Percentiles rank a stretch among this genome's conserved stretches.
phyloP scores from a whole-genome alignment of 2,888 invertebrate genomes.

The Drosophila percnosoma region DNA sequence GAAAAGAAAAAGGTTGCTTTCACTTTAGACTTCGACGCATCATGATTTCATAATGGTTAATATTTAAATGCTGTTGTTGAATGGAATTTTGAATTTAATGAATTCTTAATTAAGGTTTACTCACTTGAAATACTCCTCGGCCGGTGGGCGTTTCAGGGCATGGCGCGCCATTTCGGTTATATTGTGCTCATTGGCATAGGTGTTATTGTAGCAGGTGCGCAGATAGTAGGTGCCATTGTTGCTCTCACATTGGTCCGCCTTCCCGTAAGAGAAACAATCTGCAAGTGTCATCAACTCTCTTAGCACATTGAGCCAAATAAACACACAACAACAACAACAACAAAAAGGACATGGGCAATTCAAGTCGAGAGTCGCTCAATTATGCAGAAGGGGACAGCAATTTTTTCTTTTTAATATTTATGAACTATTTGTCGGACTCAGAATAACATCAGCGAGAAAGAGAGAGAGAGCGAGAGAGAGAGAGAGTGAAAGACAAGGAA shows the following conservation, averaged over 20 bases:
- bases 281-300: constrained; percentile 67
- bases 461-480: neutral
- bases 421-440: constrained; percentile 69
- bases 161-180: constrained; percentile 86
- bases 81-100: neutral
- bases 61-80: neutral
- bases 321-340: neutral
- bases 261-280: constrained; percentile 90
- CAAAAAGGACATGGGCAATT: constrained; percentile 15
- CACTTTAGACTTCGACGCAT: neutral
- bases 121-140: constrained; percentile 91
- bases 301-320: constrained; percentile 25
- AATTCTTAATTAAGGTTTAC: constrained; percentile 49
- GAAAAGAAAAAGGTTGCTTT: neutral
- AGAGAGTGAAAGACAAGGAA: constrained; percentile 16
- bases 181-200: constrained; percentile 86
- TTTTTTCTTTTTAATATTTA: constrained; percentile 68
- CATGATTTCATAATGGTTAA: neutral
- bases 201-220: constrained; percentile 87
- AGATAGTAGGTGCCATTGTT: constrained; percentile 88
- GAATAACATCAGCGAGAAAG: neutral
- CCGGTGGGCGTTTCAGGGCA: constrained; percentile 88
- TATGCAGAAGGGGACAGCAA: constrained; percentile 55
- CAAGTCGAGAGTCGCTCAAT: constrained; percentile 52
- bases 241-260: constrained; percentile 87